A percentile compares a stretch with the other conserved stretches of the same genome.
Conservation (phyloP, 2,113 vertebrate genomes). For the Chlamydotis undulata region DNA sequence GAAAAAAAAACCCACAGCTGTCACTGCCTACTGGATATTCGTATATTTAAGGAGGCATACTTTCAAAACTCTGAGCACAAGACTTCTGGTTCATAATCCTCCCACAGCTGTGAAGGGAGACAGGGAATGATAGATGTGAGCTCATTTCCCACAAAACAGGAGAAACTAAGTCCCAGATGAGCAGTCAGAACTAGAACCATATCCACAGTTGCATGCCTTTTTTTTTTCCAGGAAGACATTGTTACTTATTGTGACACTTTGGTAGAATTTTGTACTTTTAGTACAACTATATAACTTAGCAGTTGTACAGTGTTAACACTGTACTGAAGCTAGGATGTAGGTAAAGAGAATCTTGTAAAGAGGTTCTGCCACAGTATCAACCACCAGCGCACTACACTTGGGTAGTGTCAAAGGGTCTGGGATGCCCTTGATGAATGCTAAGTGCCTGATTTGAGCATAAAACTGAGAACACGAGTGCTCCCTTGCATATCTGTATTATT, state of each 20-base stretch:
- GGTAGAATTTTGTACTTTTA: not conserved
- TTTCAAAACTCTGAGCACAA: not conserved
- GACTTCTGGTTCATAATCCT: not conserved
- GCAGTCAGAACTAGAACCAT: not conserved
- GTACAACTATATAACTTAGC: not conserved
- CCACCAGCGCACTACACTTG: not conserved
- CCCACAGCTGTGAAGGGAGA: not conserved
- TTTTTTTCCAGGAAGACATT: not conserved
- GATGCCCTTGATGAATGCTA: not conserved
- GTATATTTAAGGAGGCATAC: not conserved
- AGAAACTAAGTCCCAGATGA: not conserved
- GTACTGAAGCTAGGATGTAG: not conserved
- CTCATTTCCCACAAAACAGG: not conserved
- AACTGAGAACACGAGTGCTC: not conserved
- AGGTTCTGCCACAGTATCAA: not conserved
- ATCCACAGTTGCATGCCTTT: not conserved
- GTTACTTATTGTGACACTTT: not conserved
- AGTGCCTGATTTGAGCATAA: not conserved
- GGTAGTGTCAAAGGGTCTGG: not conserved
- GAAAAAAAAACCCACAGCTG: not conserved
- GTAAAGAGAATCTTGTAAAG: not conserved
- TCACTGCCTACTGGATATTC: not conserved
- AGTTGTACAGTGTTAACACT: not conserved
- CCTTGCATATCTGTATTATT: not conserved
- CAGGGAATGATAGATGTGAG: not conserved